Evolutionary conservation across 2,113 vertebrate genomes (phyloP), one percentile per base, ranked within the genome.

Genomic region (Chascanopsetta lugubris): DNA sequence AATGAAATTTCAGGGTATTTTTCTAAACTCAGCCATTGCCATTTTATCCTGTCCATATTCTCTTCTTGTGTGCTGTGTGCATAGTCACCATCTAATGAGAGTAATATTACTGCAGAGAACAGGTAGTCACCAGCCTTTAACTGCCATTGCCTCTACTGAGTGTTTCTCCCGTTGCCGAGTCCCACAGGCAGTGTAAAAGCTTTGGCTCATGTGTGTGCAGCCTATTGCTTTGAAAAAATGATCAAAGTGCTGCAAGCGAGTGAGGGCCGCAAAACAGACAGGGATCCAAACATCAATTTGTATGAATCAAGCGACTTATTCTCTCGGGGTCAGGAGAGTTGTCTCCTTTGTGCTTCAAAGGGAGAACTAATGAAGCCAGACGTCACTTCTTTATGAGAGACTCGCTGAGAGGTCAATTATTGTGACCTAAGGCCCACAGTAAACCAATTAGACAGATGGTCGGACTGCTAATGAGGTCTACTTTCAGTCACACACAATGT

Each of bases 261-360:
- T 49, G 71, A 79, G 79, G 69, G 63, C 68, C 53, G 45, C 48
- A 69, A 84, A 79, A 80, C 80, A 87, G 77, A 88, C 79, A 71
- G 62, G 8, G 50, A 85, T 75, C 83, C 80, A 90, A 90, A 87
- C 83, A 85, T 86, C 85, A 91, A 89, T 91, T 91, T 91, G 79
- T 86, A 72, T 74, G 76, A 84, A 87, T 89, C 85, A 89, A 91
- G 80, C 82, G 82, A 83, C 77, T 79, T 79, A 82, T 85, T 88
- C 69, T 83, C 69, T 21, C 2, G 38, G 77, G 85, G 87, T 87
- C 84, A 82, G 77, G 15, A 51, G 60, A 84, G 68, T 79, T 74
- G 69, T 77, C 75, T 78, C 82, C 51, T 72, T 79, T 85, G 57
- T 72, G 76, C 84, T 90, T 88, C 85, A 84, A 85, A 87, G 74